Evolutionary conservation across 2,113 vertebrate genomes (phyloP).

Genomic region (Prionailurus viverrinus): DNA sequence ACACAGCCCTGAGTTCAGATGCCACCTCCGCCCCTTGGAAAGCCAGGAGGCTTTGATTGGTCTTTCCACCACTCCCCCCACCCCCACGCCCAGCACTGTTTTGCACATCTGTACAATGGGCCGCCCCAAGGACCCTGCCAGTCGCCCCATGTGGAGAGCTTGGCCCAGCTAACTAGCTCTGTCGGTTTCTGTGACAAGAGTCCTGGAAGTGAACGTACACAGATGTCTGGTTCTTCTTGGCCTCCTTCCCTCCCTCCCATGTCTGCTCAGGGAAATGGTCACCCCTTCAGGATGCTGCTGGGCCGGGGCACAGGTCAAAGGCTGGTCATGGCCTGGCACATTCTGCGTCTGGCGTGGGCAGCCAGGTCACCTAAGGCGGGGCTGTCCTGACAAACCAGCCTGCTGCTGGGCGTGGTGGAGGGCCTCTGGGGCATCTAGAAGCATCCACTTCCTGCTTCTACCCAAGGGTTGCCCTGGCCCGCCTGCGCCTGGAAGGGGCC

Average conservation of each 20-base stretch:
- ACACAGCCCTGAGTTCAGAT: neutral
- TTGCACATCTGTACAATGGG: neutral
- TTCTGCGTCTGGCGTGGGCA: neutral
- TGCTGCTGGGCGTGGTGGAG: neutral
- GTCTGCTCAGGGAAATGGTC: neutral
- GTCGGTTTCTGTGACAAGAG: neutral
- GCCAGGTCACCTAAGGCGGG: neutral
- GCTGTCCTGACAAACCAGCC: neutral
- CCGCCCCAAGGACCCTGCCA: neutral
- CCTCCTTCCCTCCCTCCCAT: neutral
- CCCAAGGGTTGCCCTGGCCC: neutral
- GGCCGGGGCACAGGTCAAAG: neutral
- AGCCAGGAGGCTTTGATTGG: neutral
- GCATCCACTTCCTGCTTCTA: conserved; percentile 40
- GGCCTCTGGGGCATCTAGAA: neutral
- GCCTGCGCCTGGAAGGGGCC: neutral
- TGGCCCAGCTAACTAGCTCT: neutral
- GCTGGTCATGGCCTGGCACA: neutral
- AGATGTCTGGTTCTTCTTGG: neutral
- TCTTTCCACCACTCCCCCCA: fast-evolving
- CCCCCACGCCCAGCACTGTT: neutral
- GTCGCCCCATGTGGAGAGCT: fast-evolving
- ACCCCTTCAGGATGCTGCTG: neutral
- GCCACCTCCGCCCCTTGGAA: neutral
- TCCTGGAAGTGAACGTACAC: neutral